Base-by-base conservation (phyloP, 2,888 invertebrate genomes). In the Heliothis peltigera region DNA sequence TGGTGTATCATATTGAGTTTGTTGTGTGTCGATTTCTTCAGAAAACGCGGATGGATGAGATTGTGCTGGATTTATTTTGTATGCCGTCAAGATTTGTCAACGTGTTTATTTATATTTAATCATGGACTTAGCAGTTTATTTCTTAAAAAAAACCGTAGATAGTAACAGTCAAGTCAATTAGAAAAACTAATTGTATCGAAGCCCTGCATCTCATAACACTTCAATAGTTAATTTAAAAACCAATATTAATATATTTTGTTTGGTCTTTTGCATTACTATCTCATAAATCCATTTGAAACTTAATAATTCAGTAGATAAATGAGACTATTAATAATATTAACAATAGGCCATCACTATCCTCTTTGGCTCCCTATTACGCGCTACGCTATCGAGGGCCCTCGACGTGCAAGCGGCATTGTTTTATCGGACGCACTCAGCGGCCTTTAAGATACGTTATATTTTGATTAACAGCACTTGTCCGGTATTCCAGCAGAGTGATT, bases 361-460 rank as follows among this genome's bases (percentile, higher is more conserved):
- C 54, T 55, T 43, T 56, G 43, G 43, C 44, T 35, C 47, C 64
- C 53, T 81, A 82, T 84, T 81, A 75, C 76, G 79, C 75, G 64
- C 77, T 77, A 65, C 60, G 75, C 35, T 72, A 77, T 83, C 72
- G 64, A 88, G 87, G 65, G 79, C 80, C 56, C 84, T 86, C 70
- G 71, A 82, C 75, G 60, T 75, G 66, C 82, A 80, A 81, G 84
- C 77, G 77, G 82, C 82, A 86, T 88, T 88, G 87, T 89, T 88
- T 87, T 87, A 84, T 81, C 80, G 80, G 82, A 83, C 83, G 79
- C 79, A 83, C 84, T 77, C 74, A 73, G 73, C 64, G 43, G 69
- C 77, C 71, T 78, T 75, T 72, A 80, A 75, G 68, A 75, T 75
- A 76, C 67, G 22, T 75, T 78, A 78, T 81, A 77, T 82, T 83